Conservation (phyloP, 1,140 invertebrate species). For the Cyclargus thomasi region DNA sequence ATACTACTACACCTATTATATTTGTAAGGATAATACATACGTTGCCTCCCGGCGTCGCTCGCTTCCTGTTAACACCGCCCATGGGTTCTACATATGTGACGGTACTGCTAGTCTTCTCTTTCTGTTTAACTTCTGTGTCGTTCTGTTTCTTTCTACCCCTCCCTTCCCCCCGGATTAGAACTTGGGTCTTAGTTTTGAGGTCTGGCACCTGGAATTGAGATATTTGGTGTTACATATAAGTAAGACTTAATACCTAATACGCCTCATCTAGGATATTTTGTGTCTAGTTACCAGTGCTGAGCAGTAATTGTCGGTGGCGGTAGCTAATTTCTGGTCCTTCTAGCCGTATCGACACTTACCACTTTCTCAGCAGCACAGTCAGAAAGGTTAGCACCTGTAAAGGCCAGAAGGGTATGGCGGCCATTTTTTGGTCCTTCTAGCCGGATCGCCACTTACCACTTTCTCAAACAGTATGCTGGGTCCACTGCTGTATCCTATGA, state of each 20-base stretch:
- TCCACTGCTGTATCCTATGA: constrained; percentile 49
- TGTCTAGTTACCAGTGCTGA: too few relatives aligned
- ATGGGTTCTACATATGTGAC: constrained; percentile 53
- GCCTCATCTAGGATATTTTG: too few relatives aligned
- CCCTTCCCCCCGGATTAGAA: constrained; percentile 53
- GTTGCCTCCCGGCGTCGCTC: constrained; percentile 43
- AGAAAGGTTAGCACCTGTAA: too few relatives aligned
- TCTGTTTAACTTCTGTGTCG: constrained; percentile 38
- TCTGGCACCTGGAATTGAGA: constrained; percentile 50
- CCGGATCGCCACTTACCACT: constrained; percentile 76
- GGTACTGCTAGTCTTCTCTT: constrained; percentile 29
- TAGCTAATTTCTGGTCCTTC: too few relatives aligned
- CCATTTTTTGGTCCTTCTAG: too few relatives aligned
- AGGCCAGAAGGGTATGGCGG: too few relatives aligned
- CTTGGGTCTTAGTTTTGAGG: constrained; percentile 61
- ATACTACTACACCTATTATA: too few relatives aligned
- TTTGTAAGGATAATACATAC: constrained; percentile 41
- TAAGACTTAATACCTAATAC: not conserved
- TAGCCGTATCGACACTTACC: too few relatives aligned
- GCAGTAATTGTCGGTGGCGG: too few relatives aligned
- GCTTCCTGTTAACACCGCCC: constrained; percentile 52
- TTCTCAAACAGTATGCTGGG: constrained; percentile 78
- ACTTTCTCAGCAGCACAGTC: too few relatives aligned
- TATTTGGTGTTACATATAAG: not conserved
- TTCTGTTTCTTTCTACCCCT: constrained; percentile 42